Base-by-base conservation (phyloP, 2,113 vertebrate genomes). In the Peromyscus leucopus region DNA sequence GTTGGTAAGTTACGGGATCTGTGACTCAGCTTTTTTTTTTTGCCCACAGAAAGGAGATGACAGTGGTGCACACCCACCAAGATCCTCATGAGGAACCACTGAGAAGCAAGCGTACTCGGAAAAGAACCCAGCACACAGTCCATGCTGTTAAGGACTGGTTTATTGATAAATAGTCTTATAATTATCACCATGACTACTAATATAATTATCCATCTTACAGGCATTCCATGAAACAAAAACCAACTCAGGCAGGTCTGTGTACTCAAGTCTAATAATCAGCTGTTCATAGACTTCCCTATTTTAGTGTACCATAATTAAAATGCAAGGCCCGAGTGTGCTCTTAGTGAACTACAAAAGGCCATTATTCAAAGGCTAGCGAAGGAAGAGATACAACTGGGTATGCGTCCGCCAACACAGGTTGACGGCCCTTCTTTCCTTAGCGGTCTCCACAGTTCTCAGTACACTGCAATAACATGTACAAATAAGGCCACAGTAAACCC, bases 201-300 rank as follows among this genome's bases (percentile, higher is more conserved):
- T 67, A 33, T 75, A 78, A 61, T 24, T 65, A 63, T 13, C 59
- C 72, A 75, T 55, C 16, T 74, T 21, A 5, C 51, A 33, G 87
- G 31, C 22, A 61, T 87, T 88, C 42, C n/a, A 63, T 42, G 16
- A 88, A 94, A 84, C 71, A 91, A 82, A 93, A 91, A 36, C 7
- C 78, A 94, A 61, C 67, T 93, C 61, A 51, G 28, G 51, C 61
- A 67, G 28, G n/a, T 67, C 57, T 78, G 51, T 26, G 21, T 72
- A 26, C 24, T 74, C 26, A 12, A 1, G 42, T 57, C 42, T 42
- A 85, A 87, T 71, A 57, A 82, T 61, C 69, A 26, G n/a, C 69
- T 83, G n/a, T 26, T 84, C 11, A 2, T 12, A 59, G 10, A 46
- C 67, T 12, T 48, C 13, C 39, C 13, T 67, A 72, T 46, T 82